Percentiles rank a stretch among this genome's conserved stretches.
Evolutionary conservation across 2,888 invertebrate species (phyloP).

Genomic region (Protophormia terraenovae): DNA sequence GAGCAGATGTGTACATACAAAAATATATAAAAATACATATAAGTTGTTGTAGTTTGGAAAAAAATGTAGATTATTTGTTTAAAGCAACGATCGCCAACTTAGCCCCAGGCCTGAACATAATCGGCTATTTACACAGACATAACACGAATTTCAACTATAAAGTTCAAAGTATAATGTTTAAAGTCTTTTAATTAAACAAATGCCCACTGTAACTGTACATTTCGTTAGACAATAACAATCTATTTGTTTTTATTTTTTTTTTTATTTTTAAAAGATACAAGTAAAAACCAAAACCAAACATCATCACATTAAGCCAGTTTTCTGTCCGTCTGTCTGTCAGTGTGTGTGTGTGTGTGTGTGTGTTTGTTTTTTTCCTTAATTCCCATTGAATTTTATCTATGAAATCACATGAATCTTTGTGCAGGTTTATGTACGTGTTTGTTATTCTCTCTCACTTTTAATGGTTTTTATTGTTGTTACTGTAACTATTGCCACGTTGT

Average conservation of each 20-base stretch:
- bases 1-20: too few species aligned
- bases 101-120: too few species aligned
- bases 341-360: neutral
- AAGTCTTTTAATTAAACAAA: neutral
- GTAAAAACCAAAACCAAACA: constrained; percentile 49
- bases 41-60: too few species aligned
- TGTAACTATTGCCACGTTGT: constrained; percentile 44
- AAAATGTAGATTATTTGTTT: too few species aligned
- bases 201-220: neutral
- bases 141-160: too few species aligned
- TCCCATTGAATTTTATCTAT: constrained; percentile 59
- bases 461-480: constrained; percentile 44
- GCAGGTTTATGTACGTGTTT: constrained; percentile 37
- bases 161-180: too few species aligned
- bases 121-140: too few species aligned
- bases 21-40: too few species aligned
- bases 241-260: neutral
- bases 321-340: neutral
- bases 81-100: too few species aligned
- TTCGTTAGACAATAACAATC: constrained; percentile 51
- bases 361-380: neutral
- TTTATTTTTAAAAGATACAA: constrained; percentile 27
- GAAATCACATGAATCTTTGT: constrained; percentile 50
- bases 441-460: constrained; percentile 42
- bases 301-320: constrained; percentile 49